Base-by-base conservation (phyloP, 1,140 invertebrate species). In the Pinna nobilis region DNA sequence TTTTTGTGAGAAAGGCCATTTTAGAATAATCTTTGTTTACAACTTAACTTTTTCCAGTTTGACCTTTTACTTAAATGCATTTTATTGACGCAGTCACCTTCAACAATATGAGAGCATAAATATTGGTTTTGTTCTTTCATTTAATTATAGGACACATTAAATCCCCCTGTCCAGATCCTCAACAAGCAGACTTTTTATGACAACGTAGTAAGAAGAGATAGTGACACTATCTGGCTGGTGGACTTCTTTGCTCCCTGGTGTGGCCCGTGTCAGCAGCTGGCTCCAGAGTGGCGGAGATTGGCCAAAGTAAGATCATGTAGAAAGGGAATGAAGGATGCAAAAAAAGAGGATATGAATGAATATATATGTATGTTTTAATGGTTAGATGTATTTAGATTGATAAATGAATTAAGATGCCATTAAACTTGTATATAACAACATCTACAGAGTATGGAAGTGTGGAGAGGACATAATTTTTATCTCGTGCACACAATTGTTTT, bases 181-280 rank as follows among this genome's bases (percentile, higher is more conserved):
- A 91, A 89, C 47, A 84, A 87, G 3, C 78, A 88, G 11, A 90
- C 87, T 44, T 95, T 94, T 85, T 78, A 92, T 37, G 74, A 88
- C 32, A 84, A 89, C 47, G 88, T 95, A 11, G 86, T 87, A 3
- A 86, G 90, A 18, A 91, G 92, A 66, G 82, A 82, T 20, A 59
- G 65, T 13, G 87, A 90, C 55, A 87, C 91, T 30, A 84, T 93
- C 0, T 94, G 91, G 92, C 76, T 93, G 5, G 90, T 94, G 20
- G 93, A 94, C 85, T 94, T 93, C 86, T 94, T 91, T 86, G 92
- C 92, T 50, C 91, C 92, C 0, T 94, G 92, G 92, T 94, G 93
- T 90, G 91, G 91, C 60, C 93, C 93, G 2, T 94, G 93, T 84
- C 91, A 92, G 73, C 91, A 92, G 80, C 83, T 93, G 47, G 89